These are phyloP conservation scores for Albula goreensis DNA, from an alignment of 2,113 vertebrate species.

Conservation along the genomic window DNA sequence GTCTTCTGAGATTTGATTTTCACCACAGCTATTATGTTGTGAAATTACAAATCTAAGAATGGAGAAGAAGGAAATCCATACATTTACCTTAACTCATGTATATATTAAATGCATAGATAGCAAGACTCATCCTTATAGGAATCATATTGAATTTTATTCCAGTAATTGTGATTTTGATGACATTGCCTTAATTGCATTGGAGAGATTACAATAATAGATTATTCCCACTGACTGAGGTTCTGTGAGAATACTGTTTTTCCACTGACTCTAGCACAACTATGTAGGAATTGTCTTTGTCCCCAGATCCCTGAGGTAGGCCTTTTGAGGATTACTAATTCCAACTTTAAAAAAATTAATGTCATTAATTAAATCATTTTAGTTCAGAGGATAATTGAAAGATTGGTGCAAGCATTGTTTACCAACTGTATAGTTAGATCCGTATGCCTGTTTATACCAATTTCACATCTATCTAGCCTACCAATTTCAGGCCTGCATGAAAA, in stretches of 20 bases:
- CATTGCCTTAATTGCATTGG: too few relatives aligned
- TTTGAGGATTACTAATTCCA: neutral
- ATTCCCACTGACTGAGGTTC: neutral
- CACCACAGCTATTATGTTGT: neutral
- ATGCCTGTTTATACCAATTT: neutral
- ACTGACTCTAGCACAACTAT: neutral
- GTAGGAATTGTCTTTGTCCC: too few relatives aligned
- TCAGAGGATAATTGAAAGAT: neutral
- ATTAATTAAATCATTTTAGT: neutral
- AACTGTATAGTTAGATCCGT: neutral
- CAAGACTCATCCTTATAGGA: neutral
- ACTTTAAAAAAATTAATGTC: neutral
- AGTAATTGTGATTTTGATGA: too few relatives aligned
- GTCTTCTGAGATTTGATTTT: neutral
- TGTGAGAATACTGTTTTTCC: neutral
- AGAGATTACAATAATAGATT: neutral
- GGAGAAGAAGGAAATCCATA: neutral
- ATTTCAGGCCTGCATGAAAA: neutral
- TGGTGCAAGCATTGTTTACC: neutral
- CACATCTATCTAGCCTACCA: neutral
- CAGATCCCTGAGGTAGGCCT: neutral
- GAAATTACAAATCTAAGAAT: neutral
- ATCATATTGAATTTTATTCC: neutral
- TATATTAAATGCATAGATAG: neutral
- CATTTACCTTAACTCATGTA: neutral